Conservation (phyloP, 2,113 vertebrate genomes). For the Actenoides lindsayi region DNA sequence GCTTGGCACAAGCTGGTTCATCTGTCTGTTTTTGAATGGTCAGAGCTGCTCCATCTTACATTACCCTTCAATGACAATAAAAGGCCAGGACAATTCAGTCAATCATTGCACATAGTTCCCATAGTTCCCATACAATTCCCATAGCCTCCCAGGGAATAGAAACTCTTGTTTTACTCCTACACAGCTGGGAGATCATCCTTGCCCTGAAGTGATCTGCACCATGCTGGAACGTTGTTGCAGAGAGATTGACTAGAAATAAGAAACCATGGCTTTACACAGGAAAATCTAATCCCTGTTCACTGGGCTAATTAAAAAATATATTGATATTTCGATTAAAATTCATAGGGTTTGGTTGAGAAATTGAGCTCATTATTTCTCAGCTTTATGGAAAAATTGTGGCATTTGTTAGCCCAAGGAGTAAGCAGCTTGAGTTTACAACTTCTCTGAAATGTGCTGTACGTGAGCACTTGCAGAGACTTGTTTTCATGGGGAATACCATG, state of each 20-base stretch:
- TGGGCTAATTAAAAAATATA: not conserved
- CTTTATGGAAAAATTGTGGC: not conserved
- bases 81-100: not conserved
- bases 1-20: not conserved
- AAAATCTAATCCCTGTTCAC: not conserved
- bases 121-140: not conserved
- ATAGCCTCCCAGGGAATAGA: not conserved
- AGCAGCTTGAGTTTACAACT: not conserved
- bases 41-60: not conserved
- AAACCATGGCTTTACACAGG: not conserved
- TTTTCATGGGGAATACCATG: not conserved
- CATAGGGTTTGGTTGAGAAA: not conserved
- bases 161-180: not conserved
- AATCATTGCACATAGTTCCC: not conserved
- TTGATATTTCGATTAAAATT: not conserved
- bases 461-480: not conserved
- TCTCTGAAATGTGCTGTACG: not conserved
- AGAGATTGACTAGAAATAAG: not conserved
- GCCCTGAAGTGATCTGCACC: not conserved
- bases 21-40: not conserved
- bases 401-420: not conserved
- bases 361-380: not conserved
- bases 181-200: not conserved
- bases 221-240: not conserved
- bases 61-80: not conserved